Base-by-base conservation (phyloP, 2,113 vertebrate genomes). In the Ancistrus triradiatus region DNA sequence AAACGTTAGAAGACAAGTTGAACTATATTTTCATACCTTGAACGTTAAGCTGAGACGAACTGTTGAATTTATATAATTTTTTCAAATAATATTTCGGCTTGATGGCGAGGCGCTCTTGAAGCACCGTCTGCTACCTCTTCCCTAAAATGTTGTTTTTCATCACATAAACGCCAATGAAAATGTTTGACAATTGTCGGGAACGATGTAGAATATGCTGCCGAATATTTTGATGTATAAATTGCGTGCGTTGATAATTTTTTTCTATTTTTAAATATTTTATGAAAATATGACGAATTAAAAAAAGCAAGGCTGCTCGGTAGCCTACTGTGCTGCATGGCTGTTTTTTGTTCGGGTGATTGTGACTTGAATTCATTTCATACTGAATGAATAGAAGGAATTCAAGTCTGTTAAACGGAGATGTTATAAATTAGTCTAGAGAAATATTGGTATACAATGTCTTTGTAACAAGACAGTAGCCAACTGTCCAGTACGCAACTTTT, bases 211-310 rank as follows among this genome's bases (percentile, higher is more conserved):
- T 59, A 24, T 69, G 53, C 68, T 18, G 2, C 0, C n/a, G 78
- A 53, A 88, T 80, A 89, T 88, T 77, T 77, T 70, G 71, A 43
- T 71, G 63, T 57, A 66, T 86, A 85, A 62, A 85, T 71, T 48
- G 59, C 17, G 33, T 59, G 40, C 43, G 50, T 14, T n/a, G 66
- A 68, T 51, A 87, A 83, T 79, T 88, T 86, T 85, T 83, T 87
- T 78, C 66, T 93, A 94, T 95, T 95, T 94, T 91, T 91, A 91
- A 90, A 80, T 90, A 93, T 92, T 95, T 95, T 95, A 91, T 94
- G 91, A 94, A 96, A 95, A 94, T 85, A 93, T 93, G 93, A 93
- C 90, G 90, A 92, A 88, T 88, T 90, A 76, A 86, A 84, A 91
- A 93, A 89, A 87, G 55, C 38, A 31, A 25, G 1, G 33, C 44